Evolutionary conservation across 2,113 vertebrate genomes (phyloP).

Genomic region (Oreotrochilus melanogaster): DNA sequence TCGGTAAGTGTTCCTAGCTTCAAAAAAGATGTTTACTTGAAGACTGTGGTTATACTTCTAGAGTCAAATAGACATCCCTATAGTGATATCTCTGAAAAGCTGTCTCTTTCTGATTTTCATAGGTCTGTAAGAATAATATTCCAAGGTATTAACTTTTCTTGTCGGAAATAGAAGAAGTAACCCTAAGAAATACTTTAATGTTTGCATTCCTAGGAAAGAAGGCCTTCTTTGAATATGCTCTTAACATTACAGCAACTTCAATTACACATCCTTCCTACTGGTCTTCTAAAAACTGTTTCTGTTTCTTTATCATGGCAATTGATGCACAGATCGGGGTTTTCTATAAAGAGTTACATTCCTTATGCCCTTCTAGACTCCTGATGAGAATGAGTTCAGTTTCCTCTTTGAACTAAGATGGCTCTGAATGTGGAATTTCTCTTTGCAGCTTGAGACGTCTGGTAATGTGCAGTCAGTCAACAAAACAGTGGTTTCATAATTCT

Average conservation of each 20-base stretch:
- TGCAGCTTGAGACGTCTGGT: background rate
- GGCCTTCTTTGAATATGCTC: background rate
- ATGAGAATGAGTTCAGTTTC: background rate
- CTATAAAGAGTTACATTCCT: background rate
- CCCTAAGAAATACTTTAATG: background rate
- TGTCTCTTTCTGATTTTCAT: background rate
- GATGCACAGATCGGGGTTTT: fast-evolving
- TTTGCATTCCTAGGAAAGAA: background rate
- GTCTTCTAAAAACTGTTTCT: background rate
- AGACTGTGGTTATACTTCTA: background rate
- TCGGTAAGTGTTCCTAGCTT: background rate
- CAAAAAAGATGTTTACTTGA: background rate
- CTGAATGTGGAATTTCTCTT: background rate
- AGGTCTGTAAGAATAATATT: background rate
- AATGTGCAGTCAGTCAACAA: background rate
- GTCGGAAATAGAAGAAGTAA: background rate
- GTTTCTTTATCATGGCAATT: background rate
- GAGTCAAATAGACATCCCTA: background rate
- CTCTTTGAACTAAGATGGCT: background rate
- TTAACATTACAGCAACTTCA: background rate
- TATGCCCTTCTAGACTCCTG: background rate
- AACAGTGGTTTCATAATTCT: background rate
- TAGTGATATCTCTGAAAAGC: background rate
- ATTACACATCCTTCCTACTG: background rate
- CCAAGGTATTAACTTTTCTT: background rate